Percentiles rank a stretch among this genome's conserved stretches.
These are phyloP conservation scores for Bursaphelenchus okinawaensis DNA, from an alignment of 2,888 invertebrate species.

Conservation along the genomic window DNA sequence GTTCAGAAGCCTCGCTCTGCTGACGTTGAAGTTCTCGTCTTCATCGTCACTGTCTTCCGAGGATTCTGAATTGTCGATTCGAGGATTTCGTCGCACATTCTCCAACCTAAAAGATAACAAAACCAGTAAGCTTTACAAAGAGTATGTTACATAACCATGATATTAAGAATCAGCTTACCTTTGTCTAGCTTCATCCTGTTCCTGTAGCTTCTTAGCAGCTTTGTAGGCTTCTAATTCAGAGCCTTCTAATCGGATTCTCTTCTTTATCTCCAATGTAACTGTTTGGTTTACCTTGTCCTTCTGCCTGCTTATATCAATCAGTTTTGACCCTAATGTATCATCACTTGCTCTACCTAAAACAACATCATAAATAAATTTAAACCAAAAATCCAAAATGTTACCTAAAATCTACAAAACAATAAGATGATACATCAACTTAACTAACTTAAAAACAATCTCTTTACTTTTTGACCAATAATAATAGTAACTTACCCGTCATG, in stretches of 20 bases:
- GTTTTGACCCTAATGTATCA: conserved; percentile 62
- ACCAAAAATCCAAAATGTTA: background rate
- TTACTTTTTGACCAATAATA: no score
- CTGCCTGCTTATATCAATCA: conserved; percentile 58
- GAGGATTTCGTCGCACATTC: conserved; percentile 31
- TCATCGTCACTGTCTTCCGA: conserved; percentile 52
- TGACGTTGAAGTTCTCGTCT: conserved; percentile 27
- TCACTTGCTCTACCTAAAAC: conserved; percentile 64
- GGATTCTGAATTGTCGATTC: conserved; percentile 37
- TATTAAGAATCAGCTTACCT: conserved; percentile 8
- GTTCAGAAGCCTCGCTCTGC: background rate
- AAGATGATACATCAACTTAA: background rate
- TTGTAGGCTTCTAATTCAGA: conserved; percentile 64
- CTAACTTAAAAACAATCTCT: no score
- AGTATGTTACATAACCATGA: background rate
- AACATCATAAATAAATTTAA: no score
- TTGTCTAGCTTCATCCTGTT: conserved; percentile 55
- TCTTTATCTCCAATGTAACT: conserved; percentile 58
- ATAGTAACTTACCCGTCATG: conserved; percentile 70
- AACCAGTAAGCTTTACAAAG: background rate
- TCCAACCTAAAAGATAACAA: conserved; percentile 33
- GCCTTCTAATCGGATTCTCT: conserved; percentile 64
- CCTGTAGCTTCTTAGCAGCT: conserved; percentile 60
- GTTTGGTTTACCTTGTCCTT: conserved; percentile 18
- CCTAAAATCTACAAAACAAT: background rate